phyloP scores from a whole-genome alignment of 1,140 invertebrate species.

The Riptortus pedestris region DNA sequence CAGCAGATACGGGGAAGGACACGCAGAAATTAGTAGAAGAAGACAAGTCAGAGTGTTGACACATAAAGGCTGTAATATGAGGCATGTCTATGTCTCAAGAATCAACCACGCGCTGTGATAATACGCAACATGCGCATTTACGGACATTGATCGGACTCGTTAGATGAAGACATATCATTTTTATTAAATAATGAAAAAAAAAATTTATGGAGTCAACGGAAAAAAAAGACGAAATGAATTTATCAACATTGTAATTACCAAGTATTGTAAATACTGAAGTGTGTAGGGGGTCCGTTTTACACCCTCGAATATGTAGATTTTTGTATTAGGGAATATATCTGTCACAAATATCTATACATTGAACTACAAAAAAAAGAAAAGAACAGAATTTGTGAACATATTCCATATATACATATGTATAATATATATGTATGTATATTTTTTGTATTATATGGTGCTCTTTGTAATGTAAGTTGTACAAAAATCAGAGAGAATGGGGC shows the following conservation, averaged over 20 bases:
- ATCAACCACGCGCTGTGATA: not conserved
- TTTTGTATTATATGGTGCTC: constrained; percentile 13
- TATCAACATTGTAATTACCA: constrained; percentile 11
- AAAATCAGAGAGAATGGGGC: constrained; percentile 9
- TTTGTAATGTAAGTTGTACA: constrained; percentile 10
- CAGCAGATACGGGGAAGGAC: constrained; percentile 71
- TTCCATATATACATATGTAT: constrained; percentile 17
- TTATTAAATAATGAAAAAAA: constrained; percentile 3
- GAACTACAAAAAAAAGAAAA: not conserved
- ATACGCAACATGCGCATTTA: not conserved
- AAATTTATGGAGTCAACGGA: not conserved
- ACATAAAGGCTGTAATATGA: not conserved
- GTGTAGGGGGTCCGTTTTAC: not conserved
- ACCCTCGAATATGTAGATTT: constrained; percentile 14
- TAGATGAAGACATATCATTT: constrained; percentile 1
- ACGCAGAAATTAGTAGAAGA: constrained; percentile 81
- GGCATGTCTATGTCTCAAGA: not conserved
- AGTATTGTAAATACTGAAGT: constrained; percentile 16
- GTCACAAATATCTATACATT: constrained; percentile 9
- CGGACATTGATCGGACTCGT: not conserved
- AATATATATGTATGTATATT: constrained; percentile 10
- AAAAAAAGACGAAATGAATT: not conserved
- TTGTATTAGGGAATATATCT: constrained; percentile 10
- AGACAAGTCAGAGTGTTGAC: constrained; percentile 55
- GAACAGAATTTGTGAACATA: not conserved